Conservation (phyloP, 2,888 invertebrate genomes). For the Drosophila parthenogenetica region DNA sequence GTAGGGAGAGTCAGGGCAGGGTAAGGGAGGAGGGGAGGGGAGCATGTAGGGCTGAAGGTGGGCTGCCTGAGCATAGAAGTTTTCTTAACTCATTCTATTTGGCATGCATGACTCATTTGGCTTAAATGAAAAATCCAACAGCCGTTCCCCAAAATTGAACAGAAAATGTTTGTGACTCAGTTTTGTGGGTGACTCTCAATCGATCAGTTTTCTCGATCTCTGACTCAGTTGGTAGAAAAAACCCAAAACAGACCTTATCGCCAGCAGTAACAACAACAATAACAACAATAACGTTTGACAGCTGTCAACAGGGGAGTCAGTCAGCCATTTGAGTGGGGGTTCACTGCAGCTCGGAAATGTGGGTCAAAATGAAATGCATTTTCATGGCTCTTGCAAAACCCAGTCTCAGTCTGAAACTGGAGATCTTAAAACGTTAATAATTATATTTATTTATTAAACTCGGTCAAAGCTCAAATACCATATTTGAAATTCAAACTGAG, state of each 20-base stretch:
- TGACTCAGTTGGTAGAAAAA: constrained; percentile 37
- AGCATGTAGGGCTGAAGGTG: background rate
- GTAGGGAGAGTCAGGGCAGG: too few relatives aligned
- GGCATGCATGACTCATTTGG: constrained; percentile 43
- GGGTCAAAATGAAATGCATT: constrained; percentile 70
- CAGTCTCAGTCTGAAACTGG: constrained; percentile 8
- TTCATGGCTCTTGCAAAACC: constrained; percentile 46
- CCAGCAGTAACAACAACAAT: constrained; percentile 1
- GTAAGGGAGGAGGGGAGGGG: background rate
- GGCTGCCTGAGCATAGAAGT: constrained; percentile 2
- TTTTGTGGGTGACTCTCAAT: constrained; percentile 37
- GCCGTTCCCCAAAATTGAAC: constrained; percentile 37
- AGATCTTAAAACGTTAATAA: constrained; percentile 27
- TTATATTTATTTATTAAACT: constrained; percentile 38
- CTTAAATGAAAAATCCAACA: constrained; percentile 45
- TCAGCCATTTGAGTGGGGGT: constrained; percentile 55
- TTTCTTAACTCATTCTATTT: constrained; percentile 16
- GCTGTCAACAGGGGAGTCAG: constrained; percentile 48
- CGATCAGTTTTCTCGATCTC: constrained; percentile 14
- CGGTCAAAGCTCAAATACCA: constrained; percentile 14
- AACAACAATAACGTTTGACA: constrained; percentile 20
- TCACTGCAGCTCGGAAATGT: constrained; percentile 39
- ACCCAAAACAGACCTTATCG: constrained; percentile 11
- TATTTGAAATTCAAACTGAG: background rate
- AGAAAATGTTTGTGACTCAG: constrained; percentile 46